Evolutionary conservation across 2,797 vertebrate species (phyloP).

Genomic region (Rhynchonycteris naso): DNA sequence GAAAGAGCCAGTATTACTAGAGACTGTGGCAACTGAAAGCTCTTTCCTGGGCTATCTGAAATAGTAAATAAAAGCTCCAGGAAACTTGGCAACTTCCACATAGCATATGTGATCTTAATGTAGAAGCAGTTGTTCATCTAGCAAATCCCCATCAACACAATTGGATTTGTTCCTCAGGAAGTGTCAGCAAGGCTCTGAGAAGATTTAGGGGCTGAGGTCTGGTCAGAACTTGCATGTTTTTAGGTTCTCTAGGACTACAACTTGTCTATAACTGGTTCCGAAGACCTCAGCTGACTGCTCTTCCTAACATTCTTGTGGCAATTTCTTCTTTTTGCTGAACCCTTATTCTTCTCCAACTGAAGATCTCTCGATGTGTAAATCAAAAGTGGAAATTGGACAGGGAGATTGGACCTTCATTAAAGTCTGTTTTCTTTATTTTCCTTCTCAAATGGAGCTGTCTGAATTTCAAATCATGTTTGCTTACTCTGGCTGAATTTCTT

Average conservation of each 20-base stretch:
- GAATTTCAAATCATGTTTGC: slow-evolving; percentile 67
- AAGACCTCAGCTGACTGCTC: neutral
- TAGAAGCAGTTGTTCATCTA: slow-evolving; percentile 30
- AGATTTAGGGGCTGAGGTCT: neutral
- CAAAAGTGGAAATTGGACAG: slow-evolving; percentile 26
- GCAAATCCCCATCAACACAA: neutral
- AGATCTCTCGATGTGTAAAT: slow-evolving; percentile 34
- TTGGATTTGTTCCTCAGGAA: slow-evolving; percentile 5
- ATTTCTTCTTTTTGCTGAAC: neutral
- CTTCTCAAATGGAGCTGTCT: slow-evolving; percentile 49
- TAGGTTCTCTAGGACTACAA: neutral
- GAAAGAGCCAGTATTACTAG: neutral
- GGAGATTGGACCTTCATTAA: neutral
- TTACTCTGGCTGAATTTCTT: slow-evolving; percentile 68
- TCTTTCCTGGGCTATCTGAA: slow-evolving; percentile 8
- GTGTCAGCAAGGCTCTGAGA: neutral
- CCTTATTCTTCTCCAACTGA: neutral
- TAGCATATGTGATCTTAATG: neutral
- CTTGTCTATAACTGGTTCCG: neutral
- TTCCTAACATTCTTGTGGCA: neutral
- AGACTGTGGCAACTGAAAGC: neutral
- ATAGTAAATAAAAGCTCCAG: slow-evolving; percentile 29
- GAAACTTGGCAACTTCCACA: neutral
- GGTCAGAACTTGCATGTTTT: neutral
- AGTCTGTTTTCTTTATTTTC: slow-evolving; percentile 62